Conservation (phyloP, 2,113 vertebrate species). For the Micronisus gabar region DNA sequence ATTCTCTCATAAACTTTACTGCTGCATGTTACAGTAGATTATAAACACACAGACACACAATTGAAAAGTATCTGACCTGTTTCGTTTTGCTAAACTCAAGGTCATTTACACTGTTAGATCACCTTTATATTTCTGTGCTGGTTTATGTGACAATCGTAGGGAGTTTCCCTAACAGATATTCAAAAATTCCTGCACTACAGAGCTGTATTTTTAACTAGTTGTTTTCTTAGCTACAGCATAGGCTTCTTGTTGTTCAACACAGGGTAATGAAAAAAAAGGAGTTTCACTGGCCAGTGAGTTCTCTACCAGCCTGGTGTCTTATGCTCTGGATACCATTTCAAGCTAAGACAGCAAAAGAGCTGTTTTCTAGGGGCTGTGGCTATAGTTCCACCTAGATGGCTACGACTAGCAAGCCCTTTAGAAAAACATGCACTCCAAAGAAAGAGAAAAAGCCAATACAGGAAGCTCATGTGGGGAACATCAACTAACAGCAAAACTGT, state of each 20-base stretch:
- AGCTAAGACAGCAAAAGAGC: background rate
- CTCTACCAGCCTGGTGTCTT: background rate
- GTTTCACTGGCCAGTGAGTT: background rate
- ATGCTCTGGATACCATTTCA: background rate
- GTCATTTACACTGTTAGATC: background rate
- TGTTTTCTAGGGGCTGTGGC: background rate
- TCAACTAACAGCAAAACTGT: background rate
- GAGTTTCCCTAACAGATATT: background rate
- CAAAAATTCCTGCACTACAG: background rate
- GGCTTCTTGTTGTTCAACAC: background rate
- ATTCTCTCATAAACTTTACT: background rate
- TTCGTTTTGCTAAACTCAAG: background rate
- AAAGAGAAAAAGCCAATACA: background rate
- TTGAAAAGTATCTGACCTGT: background rate
- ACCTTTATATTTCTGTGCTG: background rate
- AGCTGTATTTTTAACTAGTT: background rate
- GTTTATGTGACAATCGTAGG: background rate
- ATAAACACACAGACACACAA: background rate
- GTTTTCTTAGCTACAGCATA: background rate
- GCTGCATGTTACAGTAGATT: background rate
- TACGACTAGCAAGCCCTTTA: background rate
- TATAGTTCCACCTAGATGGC: background rate
- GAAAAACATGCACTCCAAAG: background rate
- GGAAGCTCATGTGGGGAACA: background rate
- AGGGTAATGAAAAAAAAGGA: background rate